A percentile compares a stretch with the other conserved stretches of the same genome.
Evolutionary conservation across 2,113 vertebrate genomes (phyloP).

Genomic region (Philantomba maxwellii): DNA sequence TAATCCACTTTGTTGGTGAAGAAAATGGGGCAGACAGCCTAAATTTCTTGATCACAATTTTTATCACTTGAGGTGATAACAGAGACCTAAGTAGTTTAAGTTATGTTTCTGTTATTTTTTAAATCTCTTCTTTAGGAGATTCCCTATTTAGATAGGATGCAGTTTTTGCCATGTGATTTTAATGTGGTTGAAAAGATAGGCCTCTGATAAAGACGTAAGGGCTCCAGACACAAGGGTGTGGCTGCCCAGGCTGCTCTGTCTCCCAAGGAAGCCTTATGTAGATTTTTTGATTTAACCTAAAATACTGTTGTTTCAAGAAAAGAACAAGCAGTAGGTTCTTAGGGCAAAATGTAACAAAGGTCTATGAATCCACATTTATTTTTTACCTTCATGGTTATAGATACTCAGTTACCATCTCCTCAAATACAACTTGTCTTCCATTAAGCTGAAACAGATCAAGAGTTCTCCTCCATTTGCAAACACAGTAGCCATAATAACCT

Average conservation of each 20-base stretch:
- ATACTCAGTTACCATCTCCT: neutral
- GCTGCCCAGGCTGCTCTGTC: neutral
- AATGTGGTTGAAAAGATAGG: neutral
- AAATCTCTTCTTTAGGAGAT: neutral
- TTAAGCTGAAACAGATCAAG: neutral
- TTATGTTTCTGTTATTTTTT: neutral
- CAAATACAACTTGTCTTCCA: neutral
- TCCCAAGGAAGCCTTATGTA: neutral
- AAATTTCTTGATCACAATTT: neutral
- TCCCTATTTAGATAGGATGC: neutral
- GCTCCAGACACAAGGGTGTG: neutral
- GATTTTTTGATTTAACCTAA: neutral
- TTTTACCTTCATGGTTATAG: neutral
- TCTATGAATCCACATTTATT: neutral
- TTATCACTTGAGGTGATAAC: neutral
- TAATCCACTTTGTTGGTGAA: neutral
- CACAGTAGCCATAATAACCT: rapidly evolving
- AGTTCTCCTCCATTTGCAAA: neutral
- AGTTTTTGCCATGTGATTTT: neutral
- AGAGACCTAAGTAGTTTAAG: neutral
- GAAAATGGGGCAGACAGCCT: neutral
- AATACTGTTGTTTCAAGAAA: neutral
- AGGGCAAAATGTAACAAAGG: neutral
- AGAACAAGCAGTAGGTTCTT: neutral
- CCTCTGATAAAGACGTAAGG: neutral